Percentiles rank a stretch among this genome's conserved stretches.
Conservation (phyloP, 1,140 invertebrate species). For the Medauroidea extradentata region DNA sequence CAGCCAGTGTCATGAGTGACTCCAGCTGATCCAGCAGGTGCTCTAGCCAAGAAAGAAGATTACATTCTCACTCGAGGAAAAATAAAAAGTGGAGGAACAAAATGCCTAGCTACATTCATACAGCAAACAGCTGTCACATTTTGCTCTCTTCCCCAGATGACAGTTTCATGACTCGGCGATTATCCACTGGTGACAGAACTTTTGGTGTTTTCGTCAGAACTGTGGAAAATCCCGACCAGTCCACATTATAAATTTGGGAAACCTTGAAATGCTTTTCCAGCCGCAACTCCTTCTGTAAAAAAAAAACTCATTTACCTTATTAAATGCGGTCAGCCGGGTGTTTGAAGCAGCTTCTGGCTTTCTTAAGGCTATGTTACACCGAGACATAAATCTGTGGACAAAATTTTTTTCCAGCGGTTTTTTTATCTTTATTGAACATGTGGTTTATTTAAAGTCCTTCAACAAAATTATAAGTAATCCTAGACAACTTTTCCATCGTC, state of each 20-base stretch:
- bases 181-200: conserved; percentile 36
- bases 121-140: conserved; percentile 34
- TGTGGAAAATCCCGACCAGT: conserved; percentile 43
- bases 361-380: conserved; percentile 15
- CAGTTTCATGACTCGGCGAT: conserved; percentile 38
- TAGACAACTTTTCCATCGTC: too few species aligned
- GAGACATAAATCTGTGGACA: conserved; percentile 20
- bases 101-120: conserved; percentile 32
- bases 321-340: not conserved
- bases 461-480: too few species aligned
- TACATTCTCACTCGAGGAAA: conserved; percentile 35
- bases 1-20: too few species aligned
- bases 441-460: not conserved
- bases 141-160: conserved; percentile 39
- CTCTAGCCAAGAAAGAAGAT: conserved; percentile 29
- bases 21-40: too few species aligned
- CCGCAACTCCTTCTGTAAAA: too few species aligned
- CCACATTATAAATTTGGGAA: conserved; percentile 39
- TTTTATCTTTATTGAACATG: conserved; percentile 13
- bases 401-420: conserved; percentile 26
- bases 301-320: too few species aligned
- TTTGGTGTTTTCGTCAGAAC: conserved; percentile 38
- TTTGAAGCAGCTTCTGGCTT: conserved; percentile 31
- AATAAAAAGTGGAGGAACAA: conserved; percentile 34
- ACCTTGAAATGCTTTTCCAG: too few species aligned